phyloP scores from a whole-genome alignment of 2,113 vertebrate species.

The Tyrannus savana region DNA sequence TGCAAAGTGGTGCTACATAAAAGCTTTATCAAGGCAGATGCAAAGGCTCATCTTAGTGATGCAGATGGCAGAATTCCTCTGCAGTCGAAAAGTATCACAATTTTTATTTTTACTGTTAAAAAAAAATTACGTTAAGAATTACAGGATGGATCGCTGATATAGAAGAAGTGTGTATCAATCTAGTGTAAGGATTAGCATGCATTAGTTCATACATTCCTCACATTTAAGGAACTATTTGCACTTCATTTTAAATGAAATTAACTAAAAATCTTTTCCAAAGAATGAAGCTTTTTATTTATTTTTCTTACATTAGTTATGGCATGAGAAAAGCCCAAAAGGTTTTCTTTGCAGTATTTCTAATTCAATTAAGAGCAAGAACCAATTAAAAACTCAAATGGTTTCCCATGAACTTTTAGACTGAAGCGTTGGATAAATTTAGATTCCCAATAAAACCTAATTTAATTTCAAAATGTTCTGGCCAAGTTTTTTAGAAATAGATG shows the following conservation, averaged over 20 bases:
- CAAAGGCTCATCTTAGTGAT: neutral
- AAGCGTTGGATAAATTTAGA: conserved; percentile 45
- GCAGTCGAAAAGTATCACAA: neutral
- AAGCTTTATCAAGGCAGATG: neutral
- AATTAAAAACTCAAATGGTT: conserved; percentile 38
- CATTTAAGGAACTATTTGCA: neutral
- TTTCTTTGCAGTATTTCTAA: conserved; percentile 37
- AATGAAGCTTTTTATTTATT: conserved; percentile 27
- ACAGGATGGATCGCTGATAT: neutral
- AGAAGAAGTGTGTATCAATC: neutral
- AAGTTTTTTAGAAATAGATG: neutral
- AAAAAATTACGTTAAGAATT: neutral
- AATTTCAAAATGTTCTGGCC: neutral
- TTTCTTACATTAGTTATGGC: conserved; percentile 37
- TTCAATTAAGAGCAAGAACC: conserved; percentile 32
- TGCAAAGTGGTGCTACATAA: neutral
- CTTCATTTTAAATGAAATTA: conserved; percentile 4
- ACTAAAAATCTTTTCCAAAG: conserved; percentile 7
- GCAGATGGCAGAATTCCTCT: neutral
- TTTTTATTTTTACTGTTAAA: neutral
- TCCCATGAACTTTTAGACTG: conserved; percentile 38
- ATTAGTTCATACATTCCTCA: neutral
- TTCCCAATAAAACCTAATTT: neutral
- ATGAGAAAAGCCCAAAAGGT: conserved; percentile 38
- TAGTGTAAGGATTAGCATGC: neutral